Evolutionary conservation across 1,140 invertebrate species (phyloP), one percentile per base, ranked within the genome.

Genomic region (Caenorhabditis tropicalis): DNA sequence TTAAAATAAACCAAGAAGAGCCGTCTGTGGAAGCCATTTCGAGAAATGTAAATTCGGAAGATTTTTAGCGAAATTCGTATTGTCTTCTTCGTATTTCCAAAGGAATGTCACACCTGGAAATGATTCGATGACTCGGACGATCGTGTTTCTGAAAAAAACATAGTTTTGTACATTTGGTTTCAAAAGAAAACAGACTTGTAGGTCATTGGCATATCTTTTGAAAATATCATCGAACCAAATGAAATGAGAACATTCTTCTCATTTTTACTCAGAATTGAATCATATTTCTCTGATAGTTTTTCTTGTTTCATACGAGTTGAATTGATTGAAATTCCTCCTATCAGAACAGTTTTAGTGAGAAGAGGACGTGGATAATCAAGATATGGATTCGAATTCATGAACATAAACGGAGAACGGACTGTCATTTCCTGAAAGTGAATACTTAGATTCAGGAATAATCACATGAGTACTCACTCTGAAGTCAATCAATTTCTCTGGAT

Each of bases 51-150:
- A 16, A 31, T 87, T 87, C 4, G 84, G 60, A 29, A 83, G 39
- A 29, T 80, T 46, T 16, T 83, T 65, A 12, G 56, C 80, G 19
- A 87, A 79, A 27, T 21, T 58, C 15, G 81, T 36, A 16, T 84
- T 53, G 10, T 74, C 81, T 27, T 83, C 85, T 43, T 87, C 86
- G 39, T 86, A 87, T 74, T 87, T 87, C 86, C 86, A 87, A 43
- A 87, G 83, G 48, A 87, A 87, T 4, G 80, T 87, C 2, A 83
- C 43, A 48, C 83, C 60, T 33, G 53, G 86, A 10, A 87, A 49
- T 24, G 33, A 74, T 15, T 21, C 65, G 43, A 58, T 65, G 19
- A 79, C 60, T 39, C 12, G 6, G 10, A 83, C 53, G 21, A 83
- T 74, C 10, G 82, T 65, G 10, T 83, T 19, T 51, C 82, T 83